Conservation (phyloP, 2,888 invertebrate species). For the Andrena chrysosceles region DNA sequence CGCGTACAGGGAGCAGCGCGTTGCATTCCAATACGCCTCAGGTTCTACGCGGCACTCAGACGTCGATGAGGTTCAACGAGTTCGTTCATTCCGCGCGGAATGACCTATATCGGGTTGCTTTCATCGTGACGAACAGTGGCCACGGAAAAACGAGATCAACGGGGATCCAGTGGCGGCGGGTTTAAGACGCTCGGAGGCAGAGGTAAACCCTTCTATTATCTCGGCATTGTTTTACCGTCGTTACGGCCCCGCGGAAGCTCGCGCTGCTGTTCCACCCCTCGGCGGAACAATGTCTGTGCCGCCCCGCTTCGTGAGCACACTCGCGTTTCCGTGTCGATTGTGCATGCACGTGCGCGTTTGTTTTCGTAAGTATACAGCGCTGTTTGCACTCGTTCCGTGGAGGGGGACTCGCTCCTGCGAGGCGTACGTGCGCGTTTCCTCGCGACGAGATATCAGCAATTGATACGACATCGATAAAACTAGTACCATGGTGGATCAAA, state of each 20-base stretch:
- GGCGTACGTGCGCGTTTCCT: slow-evolving; percentile 25
- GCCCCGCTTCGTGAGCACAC: slow-evolving; percentile 15
- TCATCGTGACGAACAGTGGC: slow-evolving; percentile 17
- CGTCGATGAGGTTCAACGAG: slow-evolving; percentile 42
- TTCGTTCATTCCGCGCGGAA: slow-evolving; percentile 50
- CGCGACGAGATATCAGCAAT: slow-evolving; percentile 43
- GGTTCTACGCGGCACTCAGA: slow-evolving; percentile 39
- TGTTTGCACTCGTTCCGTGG: slow-evolving; percentile 11
- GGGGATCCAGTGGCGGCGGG: slow-evolving; percentile 18
- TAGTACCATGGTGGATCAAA: slow-evolving; percentile 3
- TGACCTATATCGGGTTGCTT: slow-evolving; percentile 34
- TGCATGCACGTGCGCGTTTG: slow-evolving; percentile 9
- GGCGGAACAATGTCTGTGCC: not conserved
- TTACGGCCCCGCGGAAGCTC: slow-evolving; percentile 24
- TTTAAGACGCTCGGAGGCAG: slow-evolving; percentile 48
- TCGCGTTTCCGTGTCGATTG: slow-evolving; percentile 16
- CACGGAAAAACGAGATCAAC: slow-evolving; percentile 24
- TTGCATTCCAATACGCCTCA: slow-evolving; percentile 13
- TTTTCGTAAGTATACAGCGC: slow-evolving; percentile 1
- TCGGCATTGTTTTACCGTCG: slow-evolving; percentile 58
- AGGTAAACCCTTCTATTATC: slow-evolving; percentile 61
- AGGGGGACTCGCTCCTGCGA: not conserved
- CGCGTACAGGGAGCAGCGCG: not conserved
- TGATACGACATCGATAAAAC: slow-evolving; percentile 64
- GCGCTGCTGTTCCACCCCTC: slow-evolving; percentile 1